Base-by-base conservation (phyloP, 2,888 invertebrate species). In the Drosophila kuntzei region DNA sequence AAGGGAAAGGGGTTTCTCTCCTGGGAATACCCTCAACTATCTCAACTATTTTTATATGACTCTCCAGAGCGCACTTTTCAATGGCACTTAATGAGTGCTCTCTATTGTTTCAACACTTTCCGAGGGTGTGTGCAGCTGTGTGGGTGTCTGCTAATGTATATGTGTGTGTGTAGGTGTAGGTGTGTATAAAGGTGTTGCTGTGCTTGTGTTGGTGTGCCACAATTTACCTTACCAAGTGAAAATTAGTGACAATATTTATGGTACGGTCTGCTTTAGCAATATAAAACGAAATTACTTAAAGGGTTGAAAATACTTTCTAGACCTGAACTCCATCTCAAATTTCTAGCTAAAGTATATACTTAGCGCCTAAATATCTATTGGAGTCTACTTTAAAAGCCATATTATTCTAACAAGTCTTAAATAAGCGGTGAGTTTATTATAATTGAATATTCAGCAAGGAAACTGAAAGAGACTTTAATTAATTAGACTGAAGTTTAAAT, bases 241-340 rank as follows among this genome's bases (percentile, higher is more conserved):
- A 84, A 88, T 88, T 88, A 80, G 76, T 78, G 64, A 65, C 70
- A 83, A 72, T 71, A 74, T 86, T 83, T 88, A 87, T 70, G 78
- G 25, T 69, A 51, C 37, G 41, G 8, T 51, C 59, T 46, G 49
- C 18, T 49, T 27, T 25, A n/a, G 53, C 55, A 53, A 55, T 36
- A 49, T 49, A 32, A 54, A 64, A 44, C 29, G 9, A 32, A 22
- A 25, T 4, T 12, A n/a, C 44, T 32, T 27, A 20, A 51, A 32
- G 37, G 44, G 34, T 22, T 44, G 43, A 25, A 12, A 1, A 32
- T 12, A 43, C 14, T 37, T 34, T 50, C 18, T 8, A n/a, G 5
- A 29, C 8, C 9, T 22, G 16, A 25, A 27, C 16, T 12, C 9
- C 1, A 27, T 8, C 27, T 29, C 12, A 12, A 25, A 27, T 51